Percentiles rank a stretch among this genome's conserved stretches.
These are phyloP conservation scores for Valencia hispanica DNA, from an alignment of 2,797 vertebrate species.

Conservation along the genomic window DNA sequence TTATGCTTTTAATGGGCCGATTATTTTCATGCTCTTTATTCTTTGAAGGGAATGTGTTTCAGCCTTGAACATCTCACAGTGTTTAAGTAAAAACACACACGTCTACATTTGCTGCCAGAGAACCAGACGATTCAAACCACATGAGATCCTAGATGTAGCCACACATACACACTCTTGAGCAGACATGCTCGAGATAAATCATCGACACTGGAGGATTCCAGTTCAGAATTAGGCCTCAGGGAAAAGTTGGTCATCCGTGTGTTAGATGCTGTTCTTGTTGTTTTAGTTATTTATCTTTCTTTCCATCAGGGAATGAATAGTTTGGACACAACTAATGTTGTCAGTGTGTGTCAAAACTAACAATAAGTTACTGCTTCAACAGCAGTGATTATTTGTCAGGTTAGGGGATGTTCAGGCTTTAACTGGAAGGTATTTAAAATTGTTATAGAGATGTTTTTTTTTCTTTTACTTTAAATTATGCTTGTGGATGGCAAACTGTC, in stretches of 20 bases:
- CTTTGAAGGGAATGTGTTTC: constrained; percentile 30
- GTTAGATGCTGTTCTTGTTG: constrained; percentile 46
- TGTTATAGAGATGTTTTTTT: constrained; percentile 16
- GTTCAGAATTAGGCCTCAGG: constrained; percentile 36
- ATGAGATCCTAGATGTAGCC: constrained; percentile 49
- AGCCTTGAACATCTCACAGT: constrained; percentile 35
- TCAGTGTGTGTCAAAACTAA: constrained; percentile 31
- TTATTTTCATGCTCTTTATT: constrained; percentile 8
- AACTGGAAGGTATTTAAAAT: constrained; percentile 34
- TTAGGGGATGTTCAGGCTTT: constrained; percentile 19
- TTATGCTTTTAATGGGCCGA: not conserved
- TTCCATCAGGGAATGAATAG: constrained; percentile 41
- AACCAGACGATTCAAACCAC: constrained; percentile 61
- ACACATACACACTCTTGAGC: constrained; percentile 20
- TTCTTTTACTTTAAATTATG: constrained; percentile 22
- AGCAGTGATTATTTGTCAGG: constrained; percentile 64
- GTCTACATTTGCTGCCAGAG: constrained; percentile 52
- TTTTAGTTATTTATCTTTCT: constrained; percentile 39
- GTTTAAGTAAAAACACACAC: constrained; percentile 54
- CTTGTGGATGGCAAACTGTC: constrained; percentile 7
- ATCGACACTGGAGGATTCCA: constrained; percentile 40
- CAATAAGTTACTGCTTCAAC: constrained; percentile 54
- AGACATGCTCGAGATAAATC: constrained; percentile 59
- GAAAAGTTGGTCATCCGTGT: constrained; percentile 51
- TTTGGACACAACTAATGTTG: constrained; percentile 59